phyloP scores from a whole-genome alignment of 2,888 invertebrate genomes.

The Dryocosmus kuriphilus region DNA sequence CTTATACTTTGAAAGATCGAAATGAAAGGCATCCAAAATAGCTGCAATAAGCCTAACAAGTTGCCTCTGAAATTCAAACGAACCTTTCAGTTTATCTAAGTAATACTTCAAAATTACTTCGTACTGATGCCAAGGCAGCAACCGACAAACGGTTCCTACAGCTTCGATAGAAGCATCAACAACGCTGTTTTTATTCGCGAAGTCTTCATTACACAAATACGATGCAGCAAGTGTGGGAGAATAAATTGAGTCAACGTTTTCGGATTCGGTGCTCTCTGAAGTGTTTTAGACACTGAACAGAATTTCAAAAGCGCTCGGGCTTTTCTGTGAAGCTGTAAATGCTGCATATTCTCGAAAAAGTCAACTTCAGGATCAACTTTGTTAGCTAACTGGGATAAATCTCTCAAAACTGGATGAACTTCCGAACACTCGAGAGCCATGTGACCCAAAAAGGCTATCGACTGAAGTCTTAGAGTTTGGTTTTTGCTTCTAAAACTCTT shows the following conservation, averaged over 20 bases:
- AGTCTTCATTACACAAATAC: slow-evolving; percentile 89
- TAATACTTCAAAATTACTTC: slow-evolving; percentile 90
- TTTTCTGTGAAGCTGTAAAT: slow-evolving; percentile 91
- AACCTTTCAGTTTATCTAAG: slow-evolving; percentile 85
- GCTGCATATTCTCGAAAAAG: slow-evolving; percentile 95
- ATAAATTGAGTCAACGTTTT: slow-evolving; percentile 91
- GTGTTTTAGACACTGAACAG: slow-evolving; percentile 82
- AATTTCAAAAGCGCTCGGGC: slow-evolving; percentile 90
- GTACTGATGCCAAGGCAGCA: slow-evolving; percentile 94
- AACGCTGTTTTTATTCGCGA: slow-evolving; percentile 87
- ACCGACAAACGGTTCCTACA: slow-evolving; percentile 86
- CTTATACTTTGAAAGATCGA: slow-evolving; percentile 86
- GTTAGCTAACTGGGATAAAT: slow-evolving; percentile 84
- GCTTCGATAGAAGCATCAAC: slow-evolving; percentile 92
- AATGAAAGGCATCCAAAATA: slow-evolving; percentile 95
- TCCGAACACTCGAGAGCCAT: slow-evolving; percentile 86
- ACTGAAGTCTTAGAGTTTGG: slow-evolving; percentile 88
- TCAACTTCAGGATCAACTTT: slow-evolving; percentile 90
- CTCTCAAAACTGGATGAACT: slow-evolving; percentile 85
- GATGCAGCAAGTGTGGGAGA: slow-evolving; percentile 89
- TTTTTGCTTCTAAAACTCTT: slow-evolving; percentile 85
- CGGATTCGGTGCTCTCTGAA: slow-evolving; percentile 82
- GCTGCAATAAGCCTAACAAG: slow-evolving; percentile 87
- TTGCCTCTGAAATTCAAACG: slow-evolving; percentile 89
- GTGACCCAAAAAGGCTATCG: slow-evolving; percentile 87